Base-by-base conservation (phyloP, 2,888 invertebrate species). In the Cheilosia soror region DNA sequence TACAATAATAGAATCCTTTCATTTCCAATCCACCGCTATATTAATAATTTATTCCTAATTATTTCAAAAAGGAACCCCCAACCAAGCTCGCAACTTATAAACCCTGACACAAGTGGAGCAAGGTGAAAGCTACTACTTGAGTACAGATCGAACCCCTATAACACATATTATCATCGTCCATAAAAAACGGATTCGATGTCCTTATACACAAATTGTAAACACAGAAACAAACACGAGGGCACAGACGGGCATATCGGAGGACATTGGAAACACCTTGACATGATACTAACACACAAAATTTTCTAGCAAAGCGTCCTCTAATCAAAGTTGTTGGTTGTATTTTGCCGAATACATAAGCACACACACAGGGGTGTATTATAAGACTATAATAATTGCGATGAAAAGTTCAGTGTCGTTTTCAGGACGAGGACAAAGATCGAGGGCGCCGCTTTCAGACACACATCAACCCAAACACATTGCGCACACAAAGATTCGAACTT, bases 331-430 rank as follows among this genome's bases (percentile, higher is more conserved):
- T 33, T 33, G 4, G 4, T 29, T 3, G 0, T 3, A 0, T 3
- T 3, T 3, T 5, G 1, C 4, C 31, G 13, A 42, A 37, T 15
- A 49, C 40, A 33, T 2, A 20, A 20, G 20, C 9, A 51, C 49
- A 49, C 11, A 3, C 51, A 51, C 4, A 6, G 9, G 13, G 11
- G 0, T 2, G 44, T 47, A 47, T 15, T 51, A 65, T 63, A 75
- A 42, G 63, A 58, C 37, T 40, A 75, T 37, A 63, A 47, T 57
- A 51, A 57, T 55, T 78, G 63, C 55, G 62, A 63, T 57, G 73
- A 83, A 79, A 84, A 84, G 84, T 84, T 84, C 84, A 84, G 84
- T 84, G 84, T 84, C 69, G 71, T 79, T 79, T 69, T 65, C 65
- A 65, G 84, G 69, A 71, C 79, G 80, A 84, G 84, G 84, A 84